Conservation (phyloP, 64 coral and sea anemone species). For the Catalaphyllia jardinei region DNA sequence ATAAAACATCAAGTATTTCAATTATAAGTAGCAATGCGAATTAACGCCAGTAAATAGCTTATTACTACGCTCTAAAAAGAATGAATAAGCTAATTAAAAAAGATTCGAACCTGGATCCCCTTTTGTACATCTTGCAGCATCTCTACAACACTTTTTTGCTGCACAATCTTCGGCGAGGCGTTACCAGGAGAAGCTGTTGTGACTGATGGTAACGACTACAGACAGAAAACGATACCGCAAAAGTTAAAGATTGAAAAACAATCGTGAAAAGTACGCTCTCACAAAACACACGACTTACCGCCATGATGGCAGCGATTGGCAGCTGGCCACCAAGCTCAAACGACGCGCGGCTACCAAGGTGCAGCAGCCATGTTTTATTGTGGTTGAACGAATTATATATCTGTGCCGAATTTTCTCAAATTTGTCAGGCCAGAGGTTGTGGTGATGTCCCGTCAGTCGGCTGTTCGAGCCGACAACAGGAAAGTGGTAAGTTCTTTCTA, state of each 20-base stretch:
- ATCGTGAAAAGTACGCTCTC: neutral
- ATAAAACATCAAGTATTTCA: neutral
- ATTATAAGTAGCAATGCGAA: neutral
- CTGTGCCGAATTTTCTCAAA: neutral
- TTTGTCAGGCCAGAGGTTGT: neutral
- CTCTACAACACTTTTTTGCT: slow-evolving; percentile 40
- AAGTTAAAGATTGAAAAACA: neutral
- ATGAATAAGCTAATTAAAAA: neutral
- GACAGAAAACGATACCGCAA: neutral
- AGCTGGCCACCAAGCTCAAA: slow-evolving; percentile 4
- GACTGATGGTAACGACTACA: slow-evolving; percentile 40
- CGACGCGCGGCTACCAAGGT: slow-evolving; percentile 16
- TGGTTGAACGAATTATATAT: neutral
- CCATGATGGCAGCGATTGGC: slow-evolving; percentile 46
- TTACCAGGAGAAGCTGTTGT: slow-evolving; percentile 32
- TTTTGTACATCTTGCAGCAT: slow-evolving; percentile 64
- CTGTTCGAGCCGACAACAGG: slow-evolving; percentile 82
- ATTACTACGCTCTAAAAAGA: neutral
- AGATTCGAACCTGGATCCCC: slow-evolving; percentile 52
- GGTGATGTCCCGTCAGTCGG: slow-evolving; percentile 88
- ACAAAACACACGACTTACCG: slow-evolving; percentile 28
- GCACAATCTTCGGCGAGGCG: slow-evolving; percentile 8
- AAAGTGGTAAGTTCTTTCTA: slow-evolving; percentile 83
- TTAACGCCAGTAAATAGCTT: neutral
- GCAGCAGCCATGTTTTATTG: slow-evolving; percentile 10